Conservation (phyloP, 2,113 vertebrate species). For the Seriola dumerili region DNA sequence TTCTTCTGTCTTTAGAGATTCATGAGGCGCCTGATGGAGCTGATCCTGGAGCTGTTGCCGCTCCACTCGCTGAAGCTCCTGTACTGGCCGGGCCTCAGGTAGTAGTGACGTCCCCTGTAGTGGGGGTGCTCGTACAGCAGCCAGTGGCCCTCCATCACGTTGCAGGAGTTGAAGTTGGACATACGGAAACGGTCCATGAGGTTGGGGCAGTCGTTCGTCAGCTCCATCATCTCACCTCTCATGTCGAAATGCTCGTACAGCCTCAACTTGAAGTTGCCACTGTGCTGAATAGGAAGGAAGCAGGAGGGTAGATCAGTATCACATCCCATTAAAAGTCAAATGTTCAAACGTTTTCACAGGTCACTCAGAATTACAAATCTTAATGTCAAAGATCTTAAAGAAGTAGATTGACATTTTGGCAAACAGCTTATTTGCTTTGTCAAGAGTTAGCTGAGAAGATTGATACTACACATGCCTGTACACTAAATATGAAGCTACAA, state of each 20-base stretch:
- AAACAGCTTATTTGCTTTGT: neutral
- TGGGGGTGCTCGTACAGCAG: conserved; percentile 82
- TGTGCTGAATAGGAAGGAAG: conserved; percentile 57
- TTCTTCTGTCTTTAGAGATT: conserved; percentile 76
- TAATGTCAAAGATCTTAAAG: too few relatives aligned
- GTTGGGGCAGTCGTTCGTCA: conserved; percentile 80
- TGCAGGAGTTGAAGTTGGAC: conserved; percentile 82
- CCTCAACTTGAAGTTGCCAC: conserved; percentile 74
- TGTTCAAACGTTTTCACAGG: too few relatives aligned
- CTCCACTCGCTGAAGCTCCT: conserved; percentile 74
- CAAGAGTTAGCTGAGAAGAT: neutral
- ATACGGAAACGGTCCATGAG: conserved; percentile 75
- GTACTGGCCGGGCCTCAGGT: conserved; percentile 76
- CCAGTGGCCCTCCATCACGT: conserved; percentile 85
- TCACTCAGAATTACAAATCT: too few relatives aligned
- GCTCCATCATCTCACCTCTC: conserved; percentile 79
- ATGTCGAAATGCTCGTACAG: conserved; percentile 81
- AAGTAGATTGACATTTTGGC: neutral
- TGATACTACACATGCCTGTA: neutral
- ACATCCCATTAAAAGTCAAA: too few relatives aligned
- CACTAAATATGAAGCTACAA: neutral
- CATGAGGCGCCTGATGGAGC: conserved; percentile 73
- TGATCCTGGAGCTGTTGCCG: conserved; percentile 64
- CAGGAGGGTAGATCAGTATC: too few relatives aligned
- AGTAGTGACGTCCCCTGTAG: conserved; percentile 79